Evolutionary conservation across 1,140 invertebrate genomes (phyloP).

Genomic region (Ostrea denselamellosa): DNA sequence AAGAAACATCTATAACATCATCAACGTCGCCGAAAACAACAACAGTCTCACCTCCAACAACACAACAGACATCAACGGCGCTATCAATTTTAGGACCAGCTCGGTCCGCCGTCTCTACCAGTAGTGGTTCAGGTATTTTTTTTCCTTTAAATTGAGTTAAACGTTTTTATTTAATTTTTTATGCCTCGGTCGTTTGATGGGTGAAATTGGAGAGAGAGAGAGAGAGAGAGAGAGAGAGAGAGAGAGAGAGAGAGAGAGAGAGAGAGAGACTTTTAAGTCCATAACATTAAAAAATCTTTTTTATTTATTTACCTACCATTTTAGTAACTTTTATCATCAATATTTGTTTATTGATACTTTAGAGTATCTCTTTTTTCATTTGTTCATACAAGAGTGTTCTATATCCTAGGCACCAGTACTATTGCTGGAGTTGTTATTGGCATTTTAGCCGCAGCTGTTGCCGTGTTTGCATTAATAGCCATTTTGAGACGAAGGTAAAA

Average conservation of each 20-base stretch:
- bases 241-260: too few relatives aligned
- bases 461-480: background rate
- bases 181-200: too few relatives aligned
- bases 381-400: background rate
- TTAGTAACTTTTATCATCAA: background rate
- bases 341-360: background rate
- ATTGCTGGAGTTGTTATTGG: background rate
- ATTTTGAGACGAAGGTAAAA: background rate
- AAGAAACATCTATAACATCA: background rate
- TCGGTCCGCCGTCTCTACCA: background rate
- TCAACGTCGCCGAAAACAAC: background rate
- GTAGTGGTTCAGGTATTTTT: background rate
- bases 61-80: background rate
- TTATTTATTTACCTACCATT: too few relatives aligned
- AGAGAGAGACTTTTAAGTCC: too few relatives aligned
- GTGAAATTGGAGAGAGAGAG: too few relatives aligned
- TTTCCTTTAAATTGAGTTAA: too few relatives aligned
- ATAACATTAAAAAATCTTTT: too few relatives aligned
- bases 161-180: too few relatives aligned
- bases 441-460: background rate
- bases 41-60: background rate
- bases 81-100: background rate
- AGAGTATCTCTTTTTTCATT: background rate
- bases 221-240: too few relatives aligned
- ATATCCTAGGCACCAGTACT: background rate